Evolutionary conservation across 2,888 invertebrate species (phyloP).

Genomic region (Lasioglossum villosulum): DNA sequence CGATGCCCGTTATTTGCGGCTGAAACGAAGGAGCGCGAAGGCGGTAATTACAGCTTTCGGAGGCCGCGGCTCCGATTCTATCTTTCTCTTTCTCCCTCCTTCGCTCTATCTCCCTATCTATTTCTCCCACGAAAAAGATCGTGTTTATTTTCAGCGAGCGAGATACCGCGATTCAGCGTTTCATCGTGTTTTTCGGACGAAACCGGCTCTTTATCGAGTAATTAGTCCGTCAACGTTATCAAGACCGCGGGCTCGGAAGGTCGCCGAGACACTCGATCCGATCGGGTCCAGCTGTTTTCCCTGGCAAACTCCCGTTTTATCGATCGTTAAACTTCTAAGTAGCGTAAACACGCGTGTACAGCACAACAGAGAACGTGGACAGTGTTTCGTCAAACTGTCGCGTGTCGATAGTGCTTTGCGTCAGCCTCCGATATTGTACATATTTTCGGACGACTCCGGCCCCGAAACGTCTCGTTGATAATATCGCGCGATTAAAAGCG

Average conservation of each 20-base stretch:
- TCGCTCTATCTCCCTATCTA: background rate
- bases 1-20: conserved; percentile 16
- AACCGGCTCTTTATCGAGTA: conserved; percentile 45
- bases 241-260: background rate
- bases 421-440: background rate
- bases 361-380: background rate
- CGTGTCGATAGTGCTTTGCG: background rate
- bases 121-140: background rate
- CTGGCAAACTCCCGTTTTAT: conserved; percentile 13
- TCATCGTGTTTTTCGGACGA: conserved; percentile 26
- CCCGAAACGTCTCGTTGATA: conserved; percentile 12
- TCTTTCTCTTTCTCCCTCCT: background rate
- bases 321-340: conserved; percentile 23
- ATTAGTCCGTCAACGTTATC: conserved; percentile 42
- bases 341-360: conserved; percentile 2
- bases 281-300: background rate
- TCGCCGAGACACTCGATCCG: background rate
- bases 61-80: background rate
- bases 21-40: conserved; percentile 21
- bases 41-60: conserved; percentile 36
- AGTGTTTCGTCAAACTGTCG: background rate
- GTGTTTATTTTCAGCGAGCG: conserved; percentile 2
- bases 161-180: background rate
- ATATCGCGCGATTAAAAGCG: conserved; percentile 7
- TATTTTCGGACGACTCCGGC: background rate